Evolutionary conservation across 2,113 vertebrate species (phyloP), one percentile per base, ranked within the genome.

Genomic region (Cottus gobio): DNA sequence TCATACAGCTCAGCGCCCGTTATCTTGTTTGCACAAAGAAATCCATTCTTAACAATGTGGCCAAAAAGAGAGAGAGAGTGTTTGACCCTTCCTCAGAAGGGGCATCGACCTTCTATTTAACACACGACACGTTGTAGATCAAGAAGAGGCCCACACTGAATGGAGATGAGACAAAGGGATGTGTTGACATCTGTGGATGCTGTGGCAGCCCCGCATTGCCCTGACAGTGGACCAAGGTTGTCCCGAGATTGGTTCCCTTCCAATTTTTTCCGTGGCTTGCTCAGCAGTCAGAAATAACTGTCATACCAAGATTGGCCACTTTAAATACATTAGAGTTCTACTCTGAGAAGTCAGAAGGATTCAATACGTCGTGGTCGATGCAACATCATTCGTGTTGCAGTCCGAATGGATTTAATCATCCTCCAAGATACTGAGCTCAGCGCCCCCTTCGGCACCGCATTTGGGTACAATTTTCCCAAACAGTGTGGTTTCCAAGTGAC

Each of bases 21-120:
- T 70, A 52, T 87, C 57, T 44, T 80, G 42, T 63, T 52, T 58
- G 20, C 66, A 48, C 56, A 64, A 77, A 68, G 26, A 20, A 66
- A 82, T 73, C 56, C 54, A 34, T 69, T 74, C 15, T 36, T 1
- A 44, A 56, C 4, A 18, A 3, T 31, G 62, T 54, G 0, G 2
- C 22, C 72, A 18, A 15, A 44, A n/a, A 76, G 4, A 63, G 13
- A 7, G 42, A 63, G 10, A 6, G 22, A 64, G 30, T 18, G 60
- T 67, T 50, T 42, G 74, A 44, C 26, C 20, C n/a, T 44, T 28
- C 4, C 30, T 22, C 20, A 3, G 5, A 71, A 44, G 11, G 39
- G 31, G 46, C 58, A 50, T 61, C 24, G 7, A 39, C 28, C 61
- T 42, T 20, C 46, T 13, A 10, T 58, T 76, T 62, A 74, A 80